A percentile compares a stretch with the other conserved stretches of the same genome.
Evolutionary conservation across 2,888 invertebrate genomes (phyloP).

Genomic region (Ophioninae sp.): DNA sequence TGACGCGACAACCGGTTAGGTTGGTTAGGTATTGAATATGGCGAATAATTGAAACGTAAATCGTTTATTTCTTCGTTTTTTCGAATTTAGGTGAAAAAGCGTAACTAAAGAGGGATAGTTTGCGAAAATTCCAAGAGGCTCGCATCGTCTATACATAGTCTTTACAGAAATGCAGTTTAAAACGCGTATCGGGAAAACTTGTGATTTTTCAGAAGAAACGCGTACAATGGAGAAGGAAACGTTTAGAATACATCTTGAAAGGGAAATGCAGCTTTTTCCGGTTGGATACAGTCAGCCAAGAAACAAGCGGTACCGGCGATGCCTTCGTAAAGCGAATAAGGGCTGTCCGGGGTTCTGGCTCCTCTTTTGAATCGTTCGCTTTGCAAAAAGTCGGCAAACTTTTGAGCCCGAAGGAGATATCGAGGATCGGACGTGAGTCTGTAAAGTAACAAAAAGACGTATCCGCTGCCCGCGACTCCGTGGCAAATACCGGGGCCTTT

Average conservation of each 20-base stretch:
- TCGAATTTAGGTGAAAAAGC: too few species aligned
- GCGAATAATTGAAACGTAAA: too few species aligned
- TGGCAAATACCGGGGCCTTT: conserved; percentile 96
- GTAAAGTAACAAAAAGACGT: conserved; percentile 89
- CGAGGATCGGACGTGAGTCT: conserved; percentile 87
- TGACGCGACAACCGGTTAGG: too few species aligned
- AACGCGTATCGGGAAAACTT: too few species aligned
- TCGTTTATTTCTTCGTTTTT: too few species aligned
- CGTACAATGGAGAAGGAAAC: background rate
- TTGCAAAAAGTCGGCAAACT: conserved; percentile 89
- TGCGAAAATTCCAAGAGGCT: too few species aligned
- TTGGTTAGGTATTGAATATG: too few species aligned
- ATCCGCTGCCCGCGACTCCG: conserved; percentile 92
- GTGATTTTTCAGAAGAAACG: too few species aligned
- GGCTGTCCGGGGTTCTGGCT: conserved; percentile 90
- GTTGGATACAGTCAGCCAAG: conserved; percentile 88
- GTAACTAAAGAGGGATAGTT: too few species aligned
- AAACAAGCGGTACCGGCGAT: conserved; percentile 93
- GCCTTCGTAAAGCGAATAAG: conserved; percentile 93
- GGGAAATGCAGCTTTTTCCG: conserved; percentile 90
- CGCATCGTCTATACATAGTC: background rate
- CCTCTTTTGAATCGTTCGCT: conserved; percentile 85
- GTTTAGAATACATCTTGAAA: conserved; percentile 87
- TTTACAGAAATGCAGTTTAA: background rate
- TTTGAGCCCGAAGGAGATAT: conserved; percentile 88